These are phyloP conservation scores for Apogon talboti DNA, from an alignment of 2,797 vertebrate species.

Conservation along the genomic window DNA sequence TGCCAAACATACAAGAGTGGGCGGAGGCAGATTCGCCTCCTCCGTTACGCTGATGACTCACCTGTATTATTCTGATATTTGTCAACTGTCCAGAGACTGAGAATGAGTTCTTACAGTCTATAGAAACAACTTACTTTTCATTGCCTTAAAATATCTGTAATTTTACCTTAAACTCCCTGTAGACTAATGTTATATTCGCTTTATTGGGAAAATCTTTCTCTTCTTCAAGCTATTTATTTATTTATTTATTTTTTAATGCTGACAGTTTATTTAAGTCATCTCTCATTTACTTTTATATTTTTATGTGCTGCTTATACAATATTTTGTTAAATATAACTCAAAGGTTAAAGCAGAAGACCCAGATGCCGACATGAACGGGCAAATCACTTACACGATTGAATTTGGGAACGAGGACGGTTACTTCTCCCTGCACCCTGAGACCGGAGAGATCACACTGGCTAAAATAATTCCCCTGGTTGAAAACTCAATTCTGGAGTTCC, in stretches of 20 bases:
- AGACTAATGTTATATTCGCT: background rate
- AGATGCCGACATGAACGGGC: slow-evolving; percentile 80
- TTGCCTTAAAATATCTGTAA: background rate
- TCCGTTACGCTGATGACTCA: background rate
- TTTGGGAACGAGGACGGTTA: slow-evolving; percentile 79
- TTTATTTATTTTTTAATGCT: background rate
- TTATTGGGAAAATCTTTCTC: background rate
- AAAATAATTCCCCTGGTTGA: slow-evolving; percentile 69
- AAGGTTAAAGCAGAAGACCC: slow-evolving; percentile 82
- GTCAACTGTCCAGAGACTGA: too few species aligned
- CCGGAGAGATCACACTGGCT: slow-evolving; percentile 75
- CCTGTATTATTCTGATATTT: slow-evolving; percentile 1
- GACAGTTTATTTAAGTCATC: background rate
- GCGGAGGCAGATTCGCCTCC: background rate
- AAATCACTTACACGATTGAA: slow-evolving; percentile 78
- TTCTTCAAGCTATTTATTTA: background rate
- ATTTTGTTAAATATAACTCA: slow-evolving; percentile 5
- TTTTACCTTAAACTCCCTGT: too few species aligned
- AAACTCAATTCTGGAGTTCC: slow-evolving; percentile 70
- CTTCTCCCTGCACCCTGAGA: slow-evolving; percentile 75
- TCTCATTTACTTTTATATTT: background rate
- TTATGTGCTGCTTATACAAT: background rate
- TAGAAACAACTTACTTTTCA: background rate
- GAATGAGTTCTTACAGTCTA: too few species aligned
- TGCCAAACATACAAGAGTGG: background rate